Conservation (phyloP, 1,140 invertebrate genomes). For the Sinonovacula constricta region DNA sequence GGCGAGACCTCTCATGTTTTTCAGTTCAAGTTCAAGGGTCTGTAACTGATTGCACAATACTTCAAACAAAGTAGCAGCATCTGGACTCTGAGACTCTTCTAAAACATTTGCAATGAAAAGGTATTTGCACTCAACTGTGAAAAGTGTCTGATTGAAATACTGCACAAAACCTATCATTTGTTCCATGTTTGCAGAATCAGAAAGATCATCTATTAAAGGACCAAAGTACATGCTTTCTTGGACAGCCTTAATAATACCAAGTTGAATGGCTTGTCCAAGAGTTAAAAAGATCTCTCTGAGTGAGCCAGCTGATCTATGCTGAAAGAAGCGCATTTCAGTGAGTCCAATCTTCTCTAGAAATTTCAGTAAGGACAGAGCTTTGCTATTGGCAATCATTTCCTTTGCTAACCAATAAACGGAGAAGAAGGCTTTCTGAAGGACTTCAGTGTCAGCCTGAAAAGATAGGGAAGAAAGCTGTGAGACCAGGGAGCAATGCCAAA, state of each 20-base stretch:
- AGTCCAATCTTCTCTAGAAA: not conserved
- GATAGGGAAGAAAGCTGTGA: too few species aligned
- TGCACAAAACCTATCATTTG: not conserved
- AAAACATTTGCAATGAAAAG: conserved; percentile 1
- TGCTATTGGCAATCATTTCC: not conserved
- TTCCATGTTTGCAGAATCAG: not conserved
- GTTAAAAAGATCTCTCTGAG: not conserved
- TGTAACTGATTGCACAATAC: not conserved
- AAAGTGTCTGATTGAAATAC: not conserved
- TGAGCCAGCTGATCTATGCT: not conserved
- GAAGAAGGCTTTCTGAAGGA: not conserved
- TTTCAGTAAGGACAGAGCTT: not conserved
- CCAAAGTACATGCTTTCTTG: not conserved
- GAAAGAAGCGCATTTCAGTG: not conserved
- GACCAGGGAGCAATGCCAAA: too few species aligned
- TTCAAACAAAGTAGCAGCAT: not conserved
- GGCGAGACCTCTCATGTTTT: conserved; percentile 15
- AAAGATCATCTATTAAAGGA: not conserved
- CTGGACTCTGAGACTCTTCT: not conserved
- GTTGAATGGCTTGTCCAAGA: not conserved
- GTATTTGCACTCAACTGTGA: not conserved
- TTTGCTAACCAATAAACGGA: not conserved
- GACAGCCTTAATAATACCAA: not conserved
- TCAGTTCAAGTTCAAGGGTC: not conserved
- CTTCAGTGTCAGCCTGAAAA: not conserved